Conservation (phyloP, 2,113 vertebrate genomes). For the Numida meleagris region DNA sequence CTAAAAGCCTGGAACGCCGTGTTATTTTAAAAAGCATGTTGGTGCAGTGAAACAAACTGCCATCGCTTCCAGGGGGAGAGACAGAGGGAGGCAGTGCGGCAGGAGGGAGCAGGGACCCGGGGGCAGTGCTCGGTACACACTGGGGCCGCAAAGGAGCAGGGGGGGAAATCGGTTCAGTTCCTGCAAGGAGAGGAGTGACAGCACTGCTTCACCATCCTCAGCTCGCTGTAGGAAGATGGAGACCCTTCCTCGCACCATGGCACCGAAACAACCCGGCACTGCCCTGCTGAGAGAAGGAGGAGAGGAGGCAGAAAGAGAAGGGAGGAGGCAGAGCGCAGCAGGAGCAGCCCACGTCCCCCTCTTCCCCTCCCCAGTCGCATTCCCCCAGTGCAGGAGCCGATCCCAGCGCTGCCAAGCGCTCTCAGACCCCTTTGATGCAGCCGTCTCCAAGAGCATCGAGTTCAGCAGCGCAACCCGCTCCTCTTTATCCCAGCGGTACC, state of each 20-base stretch:
- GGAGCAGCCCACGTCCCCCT: neutral
- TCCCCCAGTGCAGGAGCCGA: neutral
- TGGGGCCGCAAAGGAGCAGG: neutral
- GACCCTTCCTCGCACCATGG: neutral
- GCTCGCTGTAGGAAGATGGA: neutral
- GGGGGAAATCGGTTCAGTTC: neutral
- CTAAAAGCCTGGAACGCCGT: conserved; percentile 56
- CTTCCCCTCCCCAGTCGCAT: neutral
- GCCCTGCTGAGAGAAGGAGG: neutral
- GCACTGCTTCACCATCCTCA: neutral
- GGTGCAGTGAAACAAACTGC: conserved; percentile 54
- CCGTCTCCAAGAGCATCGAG: neutral
- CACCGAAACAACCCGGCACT: neutral
- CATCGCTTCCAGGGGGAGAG: neutral
- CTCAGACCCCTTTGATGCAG: fast-evolving
- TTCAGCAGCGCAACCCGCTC: neutral
- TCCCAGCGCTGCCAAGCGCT: fast-evolving
- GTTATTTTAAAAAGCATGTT: conserved; percentile 73
- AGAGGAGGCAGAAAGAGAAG: neutral
- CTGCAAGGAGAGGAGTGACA: neutral
- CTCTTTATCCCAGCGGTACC: neutral
- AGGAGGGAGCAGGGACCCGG: neutral
- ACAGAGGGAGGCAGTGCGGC: neutral
- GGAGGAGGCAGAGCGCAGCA: neutral
- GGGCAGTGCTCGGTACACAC: neutral